Base-by-base conservation (phyloP, 1,140 invertebrate species). In the Drosophila burlai region DNA sequence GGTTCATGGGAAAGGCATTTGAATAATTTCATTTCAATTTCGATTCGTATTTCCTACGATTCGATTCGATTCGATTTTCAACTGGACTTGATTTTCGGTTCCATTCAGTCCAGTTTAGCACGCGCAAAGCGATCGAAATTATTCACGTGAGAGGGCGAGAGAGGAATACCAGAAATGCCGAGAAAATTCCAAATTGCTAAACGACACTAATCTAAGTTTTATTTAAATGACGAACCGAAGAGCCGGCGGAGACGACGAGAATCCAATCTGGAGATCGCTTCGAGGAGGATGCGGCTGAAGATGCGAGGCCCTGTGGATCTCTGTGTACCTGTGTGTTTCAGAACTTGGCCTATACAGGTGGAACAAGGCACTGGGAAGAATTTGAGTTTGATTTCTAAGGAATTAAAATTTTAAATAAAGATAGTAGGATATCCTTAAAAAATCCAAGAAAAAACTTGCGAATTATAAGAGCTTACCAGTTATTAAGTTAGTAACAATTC, bases 201-300 rank as follows among this genome's bases (percentile, higher is more conserved):
- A 89, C 81, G 85, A 85, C 85, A 81, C 81, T 90, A 89, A 89
- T 89, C 85, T 81, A 80, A 78, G 81, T 85, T 90, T 90, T 90
- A 89, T 89, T 89, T 76, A 90, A 89, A 89, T 89, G 54, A 81
- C 61, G 61, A 9, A 58, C 36, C 58, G 46, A 71, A 59, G 47
- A 63, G 38, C 65, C 65, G 21, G 21, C 34, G 11, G 16, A 24
- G 34, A 24, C 26, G 49, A 6, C 29, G 10, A 31, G 65, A 42
- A 49, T 42, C 26, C 34, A 26, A 47, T 40, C 54, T 62, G 64
- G 18, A 49, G 38, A 40, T 68, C 38, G 40, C 21, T 5, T 31
- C 31, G 54, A 24, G 9, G 16, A 15, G 15, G 18, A 11, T 21
- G 59, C 24, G 55, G 36, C 13, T 26, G 47, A 8, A 15, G 21